Conservation (phyloP, 1,140 invertebrate genomes). For the Drosophila prosaltans region DNA sequence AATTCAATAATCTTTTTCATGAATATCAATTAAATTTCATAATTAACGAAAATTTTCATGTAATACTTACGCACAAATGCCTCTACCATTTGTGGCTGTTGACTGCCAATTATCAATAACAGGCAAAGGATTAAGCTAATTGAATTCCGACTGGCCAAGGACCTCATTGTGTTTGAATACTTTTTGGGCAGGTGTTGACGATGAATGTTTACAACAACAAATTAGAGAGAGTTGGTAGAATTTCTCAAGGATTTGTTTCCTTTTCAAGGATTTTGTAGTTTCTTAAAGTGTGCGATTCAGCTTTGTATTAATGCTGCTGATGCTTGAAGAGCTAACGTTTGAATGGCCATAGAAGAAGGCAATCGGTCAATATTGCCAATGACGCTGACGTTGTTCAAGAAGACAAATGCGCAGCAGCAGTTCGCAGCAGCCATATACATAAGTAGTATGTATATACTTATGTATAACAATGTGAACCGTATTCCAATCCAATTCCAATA, state of each 20-base stretch:
- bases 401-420: conserved; percentile 69
- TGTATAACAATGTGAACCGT: background rate
- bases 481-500: background rate
- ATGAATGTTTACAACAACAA: background rate
- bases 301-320: conserved; percentile 52
- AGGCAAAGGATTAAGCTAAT: conserved; percentile 37
- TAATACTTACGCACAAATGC: conserved; percentile 55
- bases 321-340: conserved; percentile 32
- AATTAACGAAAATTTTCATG: background rate
- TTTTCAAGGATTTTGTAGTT: conserved; percentile 3
- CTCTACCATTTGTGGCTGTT: conserved; percentile 29
- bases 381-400: conserved; percentile 46
- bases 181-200: conserved; percentile 14
- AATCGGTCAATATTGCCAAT: conserved; percentile 38
- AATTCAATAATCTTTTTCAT: background rate
- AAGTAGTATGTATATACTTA: conserved; percentile 24
- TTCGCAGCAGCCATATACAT: conserved; percentile 53
- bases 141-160: conserved; percentile 9
- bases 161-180: conserved; percentile 43
- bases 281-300: conserved; percentile 34
- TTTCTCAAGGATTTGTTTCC: background rate
- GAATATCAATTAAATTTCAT: background rate
- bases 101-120: conserved; percentile 35
- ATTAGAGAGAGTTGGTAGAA: background rate
- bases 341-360: conserved; percentile 43